Conservation (phyloP, 2,797 vertebrate species). For the Sebastes paucispinis region DNA sequence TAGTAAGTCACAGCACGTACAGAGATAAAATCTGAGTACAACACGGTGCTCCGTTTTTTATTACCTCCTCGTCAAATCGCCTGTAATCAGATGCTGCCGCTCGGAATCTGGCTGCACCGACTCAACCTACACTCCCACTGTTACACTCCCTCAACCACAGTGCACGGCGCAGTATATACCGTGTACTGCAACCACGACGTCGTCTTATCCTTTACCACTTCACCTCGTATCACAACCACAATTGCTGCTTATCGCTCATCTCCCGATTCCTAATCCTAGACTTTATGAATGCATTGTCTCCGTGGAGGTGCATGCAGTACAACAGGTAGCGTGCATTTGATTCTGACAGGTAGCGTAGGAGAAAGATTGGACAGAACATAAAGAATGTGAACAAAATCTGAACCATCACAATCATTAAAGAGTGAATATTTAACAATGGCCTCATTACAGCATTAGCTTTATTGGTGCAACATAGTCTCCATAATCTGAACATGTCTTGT, state of each 20-base stretch:
- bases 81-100: constrained; percentile 30
- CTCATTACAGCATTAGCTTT: not conserved
- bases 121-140: not conserved
- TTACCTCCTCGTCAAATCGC: not conserved
- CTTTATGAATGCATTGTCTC: not conserved
- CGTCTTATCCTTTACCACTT: not conserved
- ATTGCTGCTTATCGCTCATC: not conserved
- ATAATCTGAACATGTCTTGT: not conserved
- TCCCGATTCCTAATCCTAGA: not conserved
- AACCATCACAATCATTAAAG: too few relatives aligned
- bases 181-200: not conserved
- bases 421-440: too few relatives aligned
- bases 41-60: constrained; percentile 16
- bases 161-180: too few relatives aligned
- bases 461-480: not conserved
- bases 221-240: not conserved
- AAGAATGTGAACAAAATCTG: too few relatives aligned
- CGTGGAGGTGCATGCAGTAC: not conserved
- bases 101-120: not conserved
- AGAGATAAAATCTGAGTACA: constrained; percentile 26
- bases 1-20: not conserved
- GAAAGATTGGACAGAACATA: too few relatives aligned
- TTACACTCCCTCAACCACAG: not conserved
- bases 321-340: not conserved
- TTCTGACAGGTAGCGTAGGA: too few relatives aligned